Conservation (phyloP, 2,797 vertebrate genomes). For the Rhabdomys pumilio region DNA sequence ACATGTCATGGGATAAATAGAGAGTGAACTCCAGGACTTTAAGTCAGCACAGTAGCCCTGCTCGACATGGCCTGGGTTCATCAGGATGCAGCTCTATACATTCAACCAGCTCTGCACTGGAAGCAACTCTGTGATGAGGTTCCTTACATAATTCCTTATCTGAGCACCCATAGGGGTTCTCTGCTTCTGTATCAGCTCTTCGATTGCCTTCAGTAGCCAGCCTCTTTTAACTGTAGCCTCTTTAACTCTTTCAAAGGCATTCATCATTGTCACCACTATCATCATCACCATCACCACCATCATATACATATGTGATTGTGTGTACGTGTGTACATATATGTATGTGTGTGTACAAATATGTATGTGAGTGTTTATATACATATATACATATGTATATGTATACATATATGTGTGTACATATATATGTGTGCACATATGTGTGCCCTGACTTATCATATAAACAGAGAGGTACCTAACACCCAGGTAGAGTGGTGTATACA, state of each 20-base stretch:
- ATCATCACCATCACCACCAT: background rate
- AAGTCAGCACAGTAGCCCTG: background rate
- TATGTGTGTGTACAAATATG: background rate
- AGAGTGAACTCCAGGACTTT: background rate
- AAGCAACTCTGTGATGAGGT: background rate
- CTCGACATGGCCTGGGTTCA: background rate
- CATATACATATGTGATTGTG: background rate
- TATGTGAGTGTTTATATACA: accelerated
- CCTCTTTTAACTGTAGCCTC: background rate
- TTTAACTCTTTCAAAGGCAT: background rate
- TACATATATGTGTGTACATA: background rate
- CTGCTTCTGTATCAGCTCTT: background rate
- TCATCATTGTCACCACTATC: background rate
- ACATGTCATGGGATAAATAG: no score
- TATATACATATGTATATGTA: no score
- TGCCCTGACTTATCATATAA: background rate
- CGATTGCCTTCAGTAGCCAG: background rate
- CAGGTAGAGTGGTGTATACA: no score
- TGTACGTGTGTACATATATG: background rate
- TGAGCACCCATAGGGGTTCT: background rate
- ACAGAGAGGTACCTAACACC: no score
- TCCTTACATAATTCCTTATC: background rate
- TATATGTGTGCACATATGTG: background rate
- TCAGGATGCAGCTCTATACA: background rate
- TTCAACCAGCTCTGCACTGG: background rate